These are phyloP conservation scores for Limenitis camilla DNA, from an alignment of 2,888 invertebrate genomes.

Conservation along the genomic window DNA sequence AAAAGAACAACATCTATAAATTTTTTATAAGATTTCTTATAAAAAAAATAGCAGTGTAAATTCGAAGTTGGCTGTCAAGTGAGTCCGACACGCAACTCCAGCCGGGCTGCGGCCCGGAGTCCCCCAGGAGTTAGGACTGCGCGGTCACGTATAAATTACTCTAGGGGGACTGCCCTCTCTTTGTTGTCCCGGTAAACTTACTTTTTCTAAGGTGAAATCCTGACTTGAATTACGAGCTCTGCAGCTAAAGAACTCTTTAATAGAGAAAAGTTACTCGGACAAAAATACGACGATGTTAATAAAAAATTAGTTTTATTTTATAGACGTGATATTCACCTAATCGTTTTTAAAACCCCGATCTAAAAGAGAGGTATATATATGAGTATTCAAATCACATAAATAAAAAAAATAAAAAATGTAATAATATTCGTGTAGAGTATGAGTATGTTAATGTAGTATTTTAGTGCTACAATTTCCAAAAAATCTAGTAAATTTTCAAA, in stretches of 20 bases:
- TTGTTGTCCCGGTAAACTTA: constrained; percentile 65
- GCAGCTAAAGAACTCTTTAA: constrained; percentile 47
- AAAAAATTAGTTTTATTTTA: no score
- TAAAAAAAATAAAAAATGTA: no score
- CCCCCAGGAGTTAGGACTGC: constrained; percentile 42
- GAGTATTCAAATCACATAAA: no score
- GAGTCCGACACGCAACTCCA: constrained; percentile 46
- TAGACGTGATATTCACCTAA: no score
- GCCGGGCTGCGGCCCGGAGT: constrained; percentile 34
- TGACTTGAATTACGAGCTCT: constrained; percentile 62
- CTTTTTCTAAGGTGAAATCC: constrained; percentile 65
- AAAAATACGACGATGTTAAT: no score
- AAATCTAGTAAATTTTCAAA: no score
- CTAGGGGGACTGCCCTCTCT: constrained; percentile 54
- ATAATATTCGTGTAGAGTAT: no score
- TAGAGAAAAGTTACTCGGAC: not conserved
- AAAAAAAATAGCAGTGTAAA: constrained; percentile 25
- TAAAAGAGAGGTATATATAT: no score
- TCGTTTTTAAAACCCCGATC: no score
- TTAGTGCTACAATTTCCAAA: no score
- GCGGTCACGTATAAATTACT: constrained; percentile 72
- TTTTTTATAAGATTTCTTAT: constrained; percentile 17
- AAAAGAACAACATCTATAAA: constrained; percentile 2
- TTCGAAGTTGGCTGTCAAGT: constrained; percentile 21
- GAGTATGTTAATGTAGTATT: no score